Evolutionary conservation across 2,888 invertebrate species (phyloP).

Genomic region (Marasmarcha lunaedactyla): DNA sequence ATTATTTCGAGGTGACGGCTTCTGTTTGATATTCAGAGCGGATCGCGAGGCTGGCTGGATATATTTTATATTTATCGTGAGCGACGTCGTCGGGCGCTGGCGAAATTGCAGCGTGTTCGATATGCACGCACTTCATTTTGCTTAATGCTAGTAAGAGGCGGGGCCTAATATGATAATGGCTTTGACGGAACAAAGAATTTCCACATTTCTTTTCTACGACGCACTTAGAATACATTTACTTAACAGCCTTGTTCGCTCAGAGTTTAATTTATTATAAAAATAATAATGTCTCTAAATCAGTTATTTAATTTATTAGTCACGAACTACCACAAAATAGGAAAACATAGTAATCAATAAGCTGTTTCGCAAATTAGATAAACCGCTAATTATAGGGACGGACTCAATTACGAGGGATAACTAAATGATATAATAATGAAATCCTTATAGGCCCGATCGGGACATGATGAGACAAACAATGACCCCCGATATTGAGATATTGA

Average conservation of each 20-base stretch:
- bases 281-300: too few relatives aligned
- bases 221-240: not conserved
- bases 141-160: slow-evolving; percentile 17
- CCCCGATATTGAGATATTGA: slow-evolving; percentile 48
- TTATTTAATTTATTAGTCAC: too few relatives aligned
- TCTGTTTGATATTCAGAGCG: slow-evolving; percentile 49
- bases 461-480: slow-evolving; percentile 67
- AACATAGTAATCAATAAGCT: too few relatives aligned
- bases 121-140: slow-evolving; percentile 30
- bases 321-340: too few relatives aligned
- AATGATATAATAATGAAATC: slow-evolving; percentile 1
- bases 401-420: not conserved
- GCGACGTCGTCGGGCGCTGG: slow-evolving; percentile 18
- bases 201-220: not conserved
- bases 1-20: slow-evolving; percentile 49
- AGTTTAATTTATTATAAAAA: too few relatives aligned
- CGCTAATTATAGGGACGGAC: not conserved
- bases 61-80: too few relatives aligned
- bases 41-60: too few relatives aligned
- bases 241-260: too few relatives aligned
- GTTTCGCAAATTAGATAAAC: not conserved
- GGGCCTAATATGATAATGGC: slow-evolving; percentile 19
- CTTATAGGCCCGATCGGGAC: slow-evolving; percentile 36
- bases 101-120: slow-evolving; percentile 42
- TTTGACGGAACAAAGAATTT: slow-evolving; percentile 9